A percentile compares a stretch with the other conserved stretches of the same genome.
phyloP scores from a whole-genome alignment of 2,797 vertebrate genomes.

The Anas flavirostris region DNA sequence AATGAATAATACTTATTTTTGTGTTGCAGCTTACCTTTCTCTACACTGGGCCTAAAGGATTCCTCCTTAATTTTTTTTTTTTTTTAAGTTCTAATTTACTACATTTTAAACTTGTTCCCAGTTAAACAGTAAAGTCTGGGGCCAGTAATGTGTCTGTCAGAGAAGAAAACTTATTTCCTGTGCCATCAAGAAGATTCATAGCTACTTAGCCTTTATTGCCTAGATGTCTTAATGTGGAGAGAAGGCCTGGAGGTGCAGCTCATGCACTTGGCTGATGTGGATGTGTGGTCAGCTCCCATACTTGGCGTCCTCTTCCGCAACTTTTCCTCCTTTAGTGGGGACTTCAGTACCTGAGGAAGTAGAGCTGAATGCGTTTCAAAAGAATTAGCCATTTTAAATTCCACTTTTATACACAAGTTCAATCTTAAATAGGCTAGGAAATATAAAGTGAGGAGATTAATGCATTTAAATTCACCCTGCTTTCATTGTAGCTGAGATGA shows the following conservation, averaged over 20 bases:
- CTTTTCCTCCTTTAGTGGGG: background rate
- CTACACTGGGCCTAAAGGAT: background rate
- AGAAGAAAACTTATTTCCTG: background rate
- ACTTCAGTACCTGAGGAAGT: background rate
- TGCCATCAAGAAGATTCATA: background rate
- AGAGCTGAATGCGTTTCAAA: background rate
- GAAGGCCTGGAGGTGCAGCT: background rate
- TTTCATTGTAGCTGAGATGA: background rate
- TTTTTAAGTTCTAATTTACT: background rate
- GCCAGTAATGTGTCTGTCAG: background rate
- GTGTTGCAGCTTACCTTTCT: background rate
- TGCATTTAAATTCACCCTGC: slow-evolving; percentile 10
- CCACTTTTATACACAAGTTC: background rate
- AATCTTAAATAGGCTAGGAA: slow-evolving; percentile 16
- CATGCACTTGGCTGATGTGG: background rate
- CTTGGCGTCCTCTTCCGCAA: background rate
- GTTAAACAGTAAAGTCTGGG: background rate
- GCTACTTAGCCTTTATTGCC: background rate
- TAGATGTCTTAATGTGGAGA: background rate
- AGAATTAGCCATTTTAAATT: background rate
- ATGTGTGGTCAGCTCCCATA: background rate
- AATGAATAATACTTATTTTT: background rate
- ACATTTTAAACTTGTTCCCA: background rate
- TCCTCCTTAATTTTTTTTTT: background rate
- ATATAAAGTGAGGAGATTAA: slow-evolving; percentile 12